phyloP scores from a whole-genome alignment of 2,888 invertebrate genomes.

The Mythimna impura region DNA sequence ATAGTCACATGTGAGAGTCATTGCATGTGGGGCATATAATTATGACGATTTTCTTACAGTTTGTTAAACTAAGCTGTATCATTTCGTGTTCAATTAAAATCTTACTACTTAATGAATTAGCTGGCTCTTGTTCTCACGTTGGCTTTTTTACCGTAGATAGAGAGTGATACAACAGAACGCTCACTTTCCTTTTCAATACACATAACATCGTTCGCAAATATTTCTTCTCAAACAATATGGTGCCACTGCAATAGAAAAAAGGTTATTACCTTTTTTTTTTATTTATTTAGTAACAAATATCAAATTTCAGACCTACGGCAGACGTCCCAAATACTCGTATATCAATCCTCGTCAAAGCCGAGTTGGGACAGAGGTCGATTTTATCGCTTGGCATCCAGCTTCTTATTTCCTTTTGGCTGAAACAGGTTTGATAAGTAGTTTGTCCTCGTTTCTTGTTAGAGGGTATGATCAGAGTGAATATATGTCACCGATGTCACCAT shows the following conservation, averaged over 20 bases:
- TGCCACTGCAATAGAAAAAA: neutral
- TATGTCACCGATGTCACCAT: constrained; percentile 21
- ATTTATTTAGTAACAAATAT: constrained; percentile 35
- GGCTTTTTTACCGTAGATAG: neutral
- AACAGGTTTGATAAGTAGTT: constrained; percentile 57
- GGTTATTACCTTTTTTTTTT: constrained; percentile 1
- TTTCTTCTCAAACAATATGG: constrained; percentile 1
- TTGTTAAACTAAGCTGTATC: constrained; percentile 15
- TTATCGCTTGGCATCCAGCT: constrained; percentile 41
- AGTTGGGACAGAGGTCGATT: constrained; percentile 55
- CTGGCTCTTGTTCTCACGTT: neutral
- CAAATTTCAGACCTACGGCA: constrained; percentile 32
- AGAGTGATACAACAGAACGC: neutral
- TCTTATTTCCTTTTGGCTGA: constrained; percentile 52
- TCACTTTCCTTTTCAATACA: neutral
- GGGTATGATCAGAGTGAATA: constrained; percentile 37
- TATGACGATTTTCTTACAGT: constrained; percentile 1
- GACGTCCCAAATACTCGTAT: constrained; percentile 20
- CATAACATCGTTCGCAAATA: neutral
- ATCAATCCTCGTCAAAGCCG: constrained; percentile 55
- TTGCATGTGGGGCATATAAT: neutral
- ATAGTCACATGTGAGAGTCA: too few relatives aligned
- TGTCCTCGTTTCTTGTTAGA: constrained; percentile 49
- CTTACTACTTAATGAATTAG: constrained; percentile 6
- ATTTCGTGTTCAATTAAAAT: constrained; percentile 1